phyloP scores from a whole-genome alignment of 2,888 invertebrate genomes.

The Philhelius pedissequus region DNA sequence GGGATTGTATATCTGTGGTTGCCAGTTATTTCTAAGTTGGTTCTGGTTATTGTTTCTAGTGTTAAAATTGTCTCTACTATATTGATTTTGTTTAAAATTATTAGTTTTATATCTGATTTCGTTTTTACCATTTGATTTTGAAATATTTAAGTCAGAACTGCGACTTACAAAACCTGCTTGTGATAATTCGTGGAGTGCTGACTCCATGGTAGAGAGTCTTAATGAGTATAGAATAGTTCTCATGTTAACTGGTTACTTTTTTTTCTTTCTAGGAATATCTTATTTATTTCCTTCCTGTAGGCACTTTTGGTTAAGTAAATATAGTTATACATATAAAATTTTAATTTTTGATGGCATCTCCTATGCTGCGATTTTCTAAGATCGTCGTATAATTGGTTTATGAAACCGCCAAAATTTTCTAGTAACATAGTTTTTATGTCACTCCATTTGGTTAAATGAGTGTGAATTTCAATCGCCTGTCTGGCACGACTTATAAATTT shows the following conservation, averaged over 20 bases:
- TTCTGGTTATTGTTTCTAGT: not conserved
- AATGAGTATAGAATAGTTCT: slow-evolving; percentile 1
- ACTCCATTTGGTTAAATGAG: slow-evolving; percentile 1
- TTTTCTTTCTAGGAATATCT: slow-evolving; percentile 2
- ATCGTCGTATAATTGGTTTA: not conserved
- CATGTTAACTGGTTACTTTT: slow-evolving; percentile 1
- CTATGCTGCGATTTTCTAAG: not conserved
- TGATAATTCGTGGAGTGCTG: not conserved
- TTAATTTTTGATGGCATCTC: not conserved
- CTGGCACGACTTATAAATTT: not conserved
- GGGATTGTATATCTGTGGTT: not conserved
- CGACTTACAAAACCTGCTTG: slow-evolving; percentile 5
- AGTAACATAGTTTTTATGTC: slow-evolving; percentile 18
- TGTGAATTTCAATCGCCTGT: slow-evolving; percentile 2
- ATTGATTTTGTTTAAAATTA: not conserved
- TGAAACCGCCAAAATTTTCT: slow-evolving; percentile 21
- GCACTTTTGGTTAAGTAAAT: slow-evolving; percentile 15
- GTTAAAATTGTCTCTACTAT: not conserved
- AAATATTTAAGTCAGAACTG: not conserved
- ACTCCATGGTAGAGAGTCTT: slow-evolving; percentile 3
- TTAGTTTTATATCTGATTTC: not conserved
- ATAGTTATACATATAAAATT: not conserved
- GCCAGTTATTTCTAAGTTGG: not conserved
- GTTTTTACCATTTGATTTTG: not conserved
- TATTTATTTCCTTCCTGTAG: slow-evolving; percentile 2